A percentile compares a stretch with the other conserved stretches of the same genome.
phyloP scores from a whole-genome alignment of 2,113 vertebrate species.

The Carassius carassius region DNA sequence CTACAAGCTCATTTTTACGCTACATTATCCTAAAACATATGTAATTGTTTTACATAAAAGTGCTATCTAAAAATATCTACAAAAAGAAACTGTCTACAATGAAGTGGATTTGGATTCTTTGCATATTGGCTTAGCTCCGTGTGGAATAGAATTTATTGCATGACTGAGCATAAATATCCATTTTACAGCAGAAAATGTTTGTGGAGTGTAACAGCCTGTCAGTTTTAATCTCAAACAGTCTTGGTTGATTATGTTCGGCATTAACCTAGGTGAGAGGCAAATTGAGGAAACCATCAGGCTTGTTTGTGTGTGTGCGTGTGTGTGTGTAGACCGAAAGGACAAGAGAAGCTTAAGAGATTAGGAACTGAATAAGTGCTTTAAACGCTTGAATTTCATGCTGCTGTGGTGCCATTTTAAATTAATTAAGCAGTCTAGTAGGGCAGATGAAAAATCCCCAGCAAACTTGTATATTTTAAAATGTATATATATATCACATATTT shows the following conservation, averaged over 20 bases:
- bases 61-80: background rate
- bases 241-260: slow-evolving; percentile 28
- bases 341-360: slow-evolving; percentile 55
- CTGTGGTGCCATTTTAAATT: slow-evolving; percentile 20
- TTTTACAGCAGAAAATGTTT: slow-evolving; percentile 26
- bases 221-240: slow-evolving; percentile 26
- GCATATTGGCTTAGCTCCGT: slow-evolving; percentile 1
- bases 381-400: slow-evolving; percentile 46
- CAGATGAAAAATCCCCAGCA: background rate
- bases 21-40: background rate
- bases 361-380: slow-evolving; percentile 48
- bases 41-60: background rate
- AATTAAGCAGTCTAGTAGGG: slow-evolving; percentile 33
- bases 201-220: background rate
- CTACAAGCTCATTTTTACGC: background rate
- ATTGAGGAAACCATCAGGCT: slow-evolving; percentile 13
- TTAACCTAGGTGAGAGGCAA: slow-evolving; percentile 36
- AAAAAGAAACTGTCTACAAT: too few species aligned
- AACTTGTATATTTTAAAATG: background rate
- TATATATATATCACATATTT: background rate
- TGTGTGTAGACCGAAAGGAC: slow-evolving; percentile 38
- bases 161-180: slow-evolving; percentile 30
- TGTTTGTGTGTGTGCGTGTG: slow-evolving; percentile 1
- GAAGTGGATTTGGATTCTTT: background rate
- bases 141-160: slow-evolving; percentile 15